phyloP scores from a whole-genome alignment of 2,888 invertebrate species.

The Xestia rhomboidea region DNA sequence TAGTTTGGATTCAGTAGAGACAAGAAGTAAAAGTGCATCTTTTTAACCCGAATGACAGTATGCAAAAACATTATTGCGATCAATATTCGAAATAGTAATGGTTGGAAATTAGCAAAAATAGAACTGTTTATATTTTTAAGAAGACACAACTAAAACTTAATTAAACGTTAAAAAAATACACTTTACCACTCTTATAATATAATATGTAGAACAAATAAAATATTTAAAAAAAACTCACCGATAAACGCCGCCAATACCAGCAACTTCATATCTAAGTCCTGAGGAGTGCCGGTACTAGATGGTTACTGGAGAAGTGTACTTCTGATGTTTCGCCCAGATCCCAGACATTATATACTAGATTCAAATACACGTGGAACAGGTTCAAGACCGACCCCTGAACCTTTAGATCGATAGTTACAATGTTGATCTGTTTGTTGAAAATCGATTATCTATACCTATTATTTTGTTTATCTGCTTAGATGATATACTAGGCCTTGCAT shows the following conservation, averaged over 20 bases:
- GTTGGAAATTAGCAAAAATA: background rate
- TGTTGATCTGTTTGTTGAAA: conserved; percentile 59
- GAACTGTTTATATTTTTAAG: background rate
- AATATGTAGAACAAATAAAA: conserved; percentile 9
- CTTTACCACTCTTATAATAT: background rate
- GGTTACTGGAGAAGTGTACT: conserved; percentile 79
- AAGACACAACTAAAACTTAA: background rate
- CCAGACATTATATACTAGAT: conserved; percentile 78
- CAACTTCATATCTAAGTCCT: conserved; percentile 79
- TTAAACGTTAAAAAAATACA: background rate
- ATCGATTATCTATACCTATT: conserved; percentile 29
- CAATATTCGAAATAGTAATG: background rate
- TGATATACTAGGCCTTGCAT: conserved; percentile 28
- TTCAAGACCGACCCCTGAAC: conserved; percentile 59
- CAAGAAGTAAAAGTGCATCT: background rate
- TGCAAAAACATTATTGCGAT: background rate
- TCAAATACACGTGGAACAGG: conserved; percentile 74
- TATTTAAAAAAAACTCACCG: conserved; percentile 76
- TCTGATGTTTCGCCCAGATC: conserved; percentile 68
- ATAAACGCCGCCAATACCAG: conserved; percentile 84
- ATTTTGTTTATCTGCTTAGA: conserved; percentile 36
- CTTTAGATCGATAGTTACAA: conserved; percentile 65
- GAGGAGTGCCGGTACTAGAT: conserved; percentile 65
- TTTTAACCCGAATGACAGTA: background rate
- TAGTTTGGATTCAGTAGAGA: background rate